These are phyloP conservation scores for Tetragonula carbonaria DNA, from an alignment of 2,888 invertebrate species.

Conservation along the genomic window DNA sequence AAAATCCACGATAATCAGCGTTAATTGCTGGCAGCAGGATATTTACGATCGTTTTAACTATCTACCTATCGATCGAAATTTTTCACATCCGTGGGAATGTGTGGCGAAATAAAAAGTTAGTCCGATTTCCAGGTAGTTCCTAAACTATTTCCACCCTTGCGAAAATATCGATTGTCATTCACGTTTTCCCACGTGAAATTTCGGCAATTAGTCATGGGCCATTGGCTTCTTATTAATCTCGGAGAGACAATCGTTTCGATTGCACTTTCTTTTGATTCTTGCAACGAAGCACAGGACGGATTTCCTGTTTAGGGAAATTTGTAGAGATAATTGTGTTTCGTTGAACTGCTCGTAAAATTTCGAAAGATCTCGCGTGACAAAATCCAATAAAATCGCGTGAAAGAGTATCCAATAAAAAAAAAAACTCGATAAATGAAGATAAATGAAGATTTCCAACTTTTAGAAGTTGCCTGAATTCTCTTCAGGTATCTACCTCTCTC, in stretches of 20 bases:
- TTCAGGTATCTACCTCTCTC: not conserved
- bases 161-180: slow-evolving; percentile 18
- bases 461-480: too few relatives aligned
- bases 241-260: not conserved
- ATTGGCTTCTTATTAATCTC: not conserved
- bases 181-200: slow-evolving; percentile 35
- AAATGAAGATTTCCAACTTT: slow-evolving; percentile 20
- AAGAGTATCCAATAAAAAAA: not conserved
- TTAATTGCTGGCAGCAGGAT: slow-evolving; percentile 61
- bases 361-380: not conserved
- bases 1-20: slow-evolving; percentile 64
- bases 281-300: not conserved
- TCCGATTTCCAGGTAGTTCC: not conserved
- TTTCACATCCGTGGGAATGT: slow-evolving; percentile 52
- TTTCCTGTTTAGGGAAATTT: not conserved
- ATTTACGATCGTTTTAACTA: slow-evolving; percentile 33
- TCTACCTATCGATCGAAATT: slow-evolving; percentile 5
- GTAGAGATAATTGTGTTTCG: not conserved
- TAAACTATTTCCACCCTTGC: slow-evolving; percentile 7
- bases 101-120: not conserved
- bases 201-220: not conserved
- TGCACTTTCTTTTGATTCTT: not conserved
- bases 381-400: too few relatives aligned
- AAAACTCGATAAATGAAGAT: not conserved
- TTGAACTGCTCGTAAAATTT: not conserved